Conservation (phyloP, 1,140 invertebrate genomes). For the Prorops nasuta region DNA sequence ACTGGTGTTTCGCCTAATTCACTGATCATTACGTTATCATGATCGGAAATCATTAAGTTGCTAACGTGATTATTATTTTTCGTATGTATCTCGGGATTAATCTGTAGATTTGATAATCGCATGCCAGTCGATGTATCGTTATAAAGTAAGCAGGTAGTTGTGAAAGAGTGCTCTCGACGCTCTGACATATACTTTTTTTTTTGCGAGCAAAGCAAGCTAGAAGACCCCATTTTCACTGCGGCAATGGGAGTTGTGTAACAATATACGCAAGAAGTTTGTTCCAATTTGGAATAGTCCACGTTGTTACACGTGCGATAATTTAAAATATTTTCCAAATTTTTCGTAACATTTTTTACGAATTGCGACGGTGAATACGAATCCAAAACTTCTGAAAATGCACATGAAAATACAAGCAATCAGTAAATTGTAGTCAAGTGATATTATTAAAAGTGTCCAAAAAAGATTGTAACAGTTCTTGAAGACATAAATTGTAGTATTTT, state of each 20-base stretch:
- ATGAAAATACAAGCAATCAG: not conserved
- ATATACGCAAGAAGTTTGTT: conserved; percentile 42
- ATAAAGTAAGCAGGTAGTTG: conserved; percentile 33
- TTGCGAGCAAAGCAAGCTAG: conserved; percentile 17
- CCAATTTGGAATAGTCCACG: conserved; percentile 35
- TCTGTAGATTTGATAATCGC: conserved; percentile 25
- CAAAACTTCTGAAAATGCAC: conserved; percentile 22
- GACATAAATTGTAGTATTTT: too few species aligned
- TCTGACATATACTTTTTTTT: conserved; percentile 29
- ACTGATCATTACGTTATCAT: too few species aligned
- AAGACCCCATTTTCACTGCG: conserved; percentile 18
- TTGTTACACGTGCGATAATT: conserved; percentile 27
- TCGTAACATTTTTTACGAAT: conserved; percentile 19
- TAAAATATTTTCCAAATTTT: conserved; percentile 34
- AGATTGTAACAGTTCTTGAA: not conserved
- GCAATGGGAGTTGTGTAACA: conserved; percentile 37
- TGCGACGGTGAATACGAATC: conserved; percentile 31
- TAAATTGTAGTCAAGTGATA: not conserved
- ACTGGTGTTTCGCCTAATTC: conserved; percentile 8
- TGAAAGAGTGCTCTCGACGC: conserved; percentile 31
- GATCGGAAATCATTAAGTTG: not conserved
- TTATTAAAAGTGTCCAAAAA: not conserved
- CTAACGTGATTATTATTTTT: not conserved
- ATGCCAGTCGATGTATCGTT: conserved; percentile 28
- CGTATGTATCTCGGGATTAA: not conserved